phyloP scores from a whole-genome alignment of 2,888 invertebrate species.

The Mylabris sibirica region DNA sequence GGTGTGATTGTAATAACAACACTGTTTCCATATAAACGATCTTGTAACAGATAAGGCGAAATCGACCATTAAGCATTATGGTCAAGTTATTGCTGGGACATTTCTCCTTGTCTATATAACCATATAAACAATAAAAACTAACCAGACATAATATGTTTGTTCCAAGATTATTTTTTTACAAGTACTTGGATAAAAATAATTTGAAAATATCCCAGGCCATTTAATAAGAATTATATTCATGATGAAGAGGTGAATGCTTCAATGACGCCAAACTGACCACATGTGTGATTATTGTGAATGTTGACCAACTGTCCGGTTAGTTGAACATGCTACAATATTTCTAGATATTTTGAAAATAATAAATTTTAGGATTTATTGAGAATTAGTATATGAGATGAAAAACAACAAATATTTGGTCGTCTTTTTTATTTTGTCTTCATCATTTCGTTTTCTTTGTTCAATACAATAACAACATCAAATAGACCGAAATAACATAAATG shows the following conservation, averaged over 20 bases:
- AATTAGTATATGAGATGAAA: neutral
- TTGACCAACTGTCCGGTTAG: slow-evolving; percentile 2
- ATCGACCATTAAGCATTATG: neutral
- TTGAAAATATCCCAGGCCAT: neutral
- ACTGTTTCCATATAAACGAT: neutral
- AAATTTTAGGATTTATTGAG: neutral
- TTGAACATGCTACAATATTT: slow-evolving; percentile 26
- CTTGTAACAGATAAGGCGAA: neutral
- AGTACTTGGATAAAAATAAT: neutral
- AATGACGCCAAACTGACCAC: slow-evolving; percentile 6
- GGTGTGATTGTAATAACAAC: neutral
- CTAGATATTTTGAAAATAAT: slow-evolving; percentile 31
- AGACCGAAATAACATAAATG: neutral
- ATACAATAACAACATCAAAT: neutral
- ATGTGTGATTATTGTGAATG: slow-evolving; percentile 5
- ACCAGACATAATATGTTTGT: neutral
- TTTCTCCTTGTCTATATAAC: neutral
- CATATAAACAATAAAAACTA: neutral
- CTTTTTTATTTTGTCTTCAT: too few species aligned
- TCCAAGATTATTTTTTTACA: neutral
- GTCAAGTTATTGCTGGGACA: neutral
- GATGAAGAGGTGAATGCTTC: slow-evolving; percentile 5
- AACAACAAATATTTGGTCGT: neutral
- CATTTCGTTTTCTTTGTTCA: neutral
- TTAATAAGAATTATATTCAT: neutral